Evolutionary conservation across 1,140 invertebrate species (phyloP).

Genomic region (Hylaeus anthracinus): DNA sequence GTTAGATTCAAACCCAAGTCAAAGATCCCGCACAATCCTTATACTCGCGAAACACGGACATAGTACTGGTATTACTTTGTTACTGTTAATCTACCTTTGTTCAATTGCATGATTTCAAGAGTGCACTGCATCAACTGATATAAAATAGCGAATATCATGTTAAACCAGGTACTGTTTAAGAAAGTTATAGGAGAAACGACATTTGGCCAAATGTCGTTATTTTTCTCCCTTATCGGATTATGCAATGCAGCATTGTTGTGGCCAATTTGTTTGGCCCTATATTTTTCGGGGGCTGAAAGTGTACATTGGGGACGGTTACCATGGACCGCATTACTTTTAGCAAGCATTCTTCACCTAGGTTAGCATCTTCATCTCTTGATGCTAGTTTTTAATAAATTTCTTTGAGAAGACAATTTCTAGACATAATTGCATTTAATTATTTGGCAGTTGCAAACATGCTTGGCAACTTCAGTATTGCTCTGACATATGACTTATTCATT

Average conservation of each 20-base stretch:
- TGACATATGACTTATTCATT: slow-evolving; percentile 96
- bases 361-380: background rate
- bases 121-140: background rate
- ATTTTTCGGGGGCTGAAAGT: slow-evolving; percentile 91
- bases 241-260: slow-evolving; percentile 92
- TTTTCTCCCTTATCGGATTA: slow-evolving; percentile 92
- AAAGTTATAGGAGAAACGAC: slow-evolving; percentile 95
- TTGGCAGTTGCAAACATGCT: slow-evolving; percentile 93
- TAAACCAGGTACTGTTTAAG: slow-evolving; percentile 90
- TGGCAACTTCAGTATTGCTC: slow-evolving; percentile 93
- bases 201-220: slow-evolving; percentile 92
- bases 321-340: slow-evolving; percentile 89
- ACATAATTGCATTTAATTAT: background rate
- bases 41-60: too few species aligned
- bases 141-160: background rate
- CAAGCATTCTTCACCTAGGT: slow-evolving; percentile 89
- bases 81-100: too few species aligned
- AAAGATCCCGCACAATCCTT: too few species aligned
- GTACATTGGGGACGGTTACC: slow-evolving; percentile 89
- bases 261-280: slow-evolving; percentile 91
- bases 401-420: too few species aligned
- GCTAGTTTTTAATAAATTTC: background rate
- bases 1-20: too few species aligned
- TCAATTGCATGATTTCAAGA: background rate
- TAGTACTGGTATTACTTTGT: too few species aligned